Conservation (phyloP, 2,113 vertebrate species). For the Podarcis cretensis region DNA sequence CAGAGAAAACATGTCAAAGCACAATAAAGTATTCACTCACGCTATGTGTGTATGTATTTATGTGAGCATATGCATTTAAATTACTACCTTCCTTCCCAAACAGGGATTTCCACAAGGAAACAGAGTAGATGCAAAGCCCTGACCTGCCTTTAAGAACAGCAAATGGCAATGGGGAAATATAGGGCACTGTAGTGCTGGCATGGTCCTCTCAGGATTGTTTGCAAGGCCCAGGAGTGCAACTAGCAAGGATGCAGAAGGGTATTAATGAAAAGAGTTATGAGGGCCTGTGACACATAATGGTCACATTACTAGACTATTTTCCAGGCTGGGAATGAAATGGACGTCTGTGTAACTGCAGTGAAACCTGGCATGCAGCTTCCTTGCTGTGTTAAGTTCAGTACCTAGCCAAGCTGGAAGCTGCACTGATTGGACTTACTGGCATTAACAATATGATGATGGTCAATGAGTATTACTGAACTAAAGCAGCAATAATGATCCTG, state of each 20-base stretch:
- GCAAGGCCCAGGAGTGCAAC: background rate
- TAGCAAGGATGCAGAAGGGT: background rate
- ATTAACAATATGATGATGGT: background rate
- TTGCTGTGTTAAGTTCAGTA: constrained; percentile 9
- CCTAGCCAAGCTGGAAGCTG: background rate
- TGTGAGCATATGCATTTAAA: background rate
- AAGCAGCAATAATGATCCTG: background rate
- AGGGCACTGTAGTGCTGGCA: background rate
- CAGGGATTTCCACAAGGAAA: background rate
- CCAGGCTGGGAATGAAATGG: background rate
- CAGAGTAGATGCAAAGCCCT: background rate
- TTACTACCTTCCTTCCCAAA: background rate
- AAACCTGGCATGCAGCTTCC: background rate
- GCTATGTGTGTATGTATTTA: background rate
- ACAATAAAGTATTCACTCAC: background rate
- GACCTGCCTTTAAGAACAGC: background rate
- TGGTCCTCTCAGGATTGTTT: accelerated
- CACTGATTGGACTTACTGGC: background rate
- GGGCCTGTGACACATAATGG: accelerated
- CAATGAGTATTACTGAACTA: background rate
- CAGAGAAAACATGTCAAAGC: background rate
- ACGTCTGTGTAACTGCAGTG: background rate
- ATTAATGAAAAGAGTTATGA: background rate
- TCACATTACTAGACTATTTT: background rate
- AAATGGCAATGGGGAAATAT: accelerated